phyloP scores from a whole-genome alignment of 2,888 invertebrate genomes.

The Gastracanthus pulcherrimus region DNA sequence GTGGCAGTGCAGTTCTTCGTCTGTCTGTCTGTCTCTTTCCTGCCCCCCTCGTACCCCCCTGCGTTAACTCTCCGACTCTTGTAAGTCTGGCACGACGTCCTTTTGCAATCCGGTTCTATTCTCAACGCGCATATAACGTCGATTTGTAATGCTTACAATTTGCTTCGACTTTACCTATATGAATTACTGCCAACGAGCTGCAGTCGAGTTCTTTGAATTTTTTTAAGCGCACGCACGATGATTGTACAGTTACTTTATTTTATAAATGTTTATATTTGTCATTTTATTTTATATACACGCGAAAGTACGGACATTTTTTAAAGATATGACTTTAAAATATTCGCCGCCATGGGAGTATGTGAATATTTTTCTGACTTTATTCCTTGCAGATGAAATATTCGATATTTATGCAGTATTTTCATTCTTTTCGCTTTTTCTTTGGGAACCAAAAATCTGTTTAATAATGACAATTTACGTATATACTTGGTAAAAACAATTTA shows the following conservation, averaged over 20 bases:
- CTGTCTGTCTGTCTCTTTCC: no score
- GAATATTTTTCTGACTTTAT: background rate
- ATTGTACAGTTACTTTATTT: constrained; percentile 7
- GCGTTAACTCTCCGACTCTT: background rate
- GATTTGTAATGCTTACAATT: constrained; percentile 45
- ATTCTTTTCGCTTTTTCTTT: background rate
- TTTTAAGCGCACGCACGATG: background rate
- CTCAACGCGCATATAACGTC: constrained; percentile 54
- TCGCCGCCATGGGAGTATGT: background rate
- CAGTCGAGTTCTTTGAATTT: constrained; percentile 3
- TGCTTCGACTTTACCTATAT: constrained; percentile 16
- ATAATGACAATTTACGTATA: background rate
- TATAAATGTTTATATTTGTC: background rate
- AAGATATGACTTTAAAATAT: constrained; percentile 16
- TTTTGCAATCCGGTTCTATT: constrained; percentile 54
- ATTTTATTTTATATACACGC: no score
- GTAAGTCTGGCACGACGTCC: constrained; percentile 58
- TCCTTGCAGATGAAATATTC: background rate
- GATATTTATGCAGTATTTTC: background rate
- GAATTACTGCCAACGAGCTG: constrained; percentile 4
- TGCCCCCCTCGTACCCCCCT: constrained; percentile 13
- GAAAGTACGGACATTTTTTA: no score
- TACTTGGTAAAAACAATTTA: background rate
- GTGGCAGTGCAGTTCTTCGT: background rate
- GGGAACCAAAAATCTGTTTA: background rate